phyloP scores from a whole-genome alignment of 2,113 vertebrate genomes.

The Uropsilus gracilis region DNA sequence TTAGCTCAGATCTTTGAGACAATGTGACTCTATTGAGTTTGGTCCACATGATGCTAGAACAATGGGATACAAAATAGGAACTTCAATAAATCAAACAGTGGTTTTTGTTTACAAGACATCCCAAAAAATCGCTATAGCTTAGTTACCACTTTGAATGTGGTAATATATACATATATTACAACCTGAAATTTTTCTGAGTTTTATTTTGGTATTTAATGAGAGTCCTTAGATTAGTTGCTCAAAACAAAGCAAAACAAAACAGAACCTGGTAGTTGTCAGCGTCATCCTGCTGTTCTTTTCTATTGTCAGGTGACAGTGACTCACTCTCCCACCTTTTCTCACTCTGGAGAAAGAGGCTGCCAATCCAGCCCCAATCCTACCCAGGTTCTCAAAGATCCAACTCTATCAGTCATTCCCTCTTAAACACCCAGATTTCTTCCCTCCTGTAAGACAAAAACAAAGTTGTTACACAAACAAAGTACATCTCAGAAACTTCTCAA shows the following conservation, averaged over 20 bases:
- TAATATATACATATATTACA: neutral
- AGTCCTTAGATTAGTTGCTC: neutral
- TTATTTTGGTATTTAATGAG: neutral
- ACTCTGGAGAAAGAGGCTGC: rapidly evolving
- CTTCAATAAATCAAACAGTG: neutral
- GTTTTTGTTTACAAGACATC: conserved; percentile 2
- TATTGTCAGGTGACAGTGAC: neutral
- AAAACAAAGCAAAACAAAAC: neutral
- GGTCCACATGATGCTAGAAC: neutral
- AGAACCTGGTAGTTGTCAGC: neutral
- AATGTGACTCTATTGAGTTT: neutral
- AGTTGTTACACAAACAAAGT: neutral
- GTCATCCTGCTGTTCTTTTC: neutral
- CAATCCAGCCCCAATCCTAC: neutral
- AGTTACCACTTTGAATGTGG: neutral
- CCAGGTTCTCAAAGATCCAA: neutral
- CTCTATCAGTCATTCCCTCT: neutral
- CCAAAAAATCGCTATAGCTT: neutral
- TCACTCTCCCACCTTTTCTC: neutral
- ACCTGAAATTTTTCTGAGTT: neutral
- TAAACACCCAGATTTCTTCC: neutral
- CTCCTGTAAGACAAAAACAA: neutral
- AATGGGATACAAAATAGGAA: neutral
- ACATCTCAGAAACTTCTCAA: neutral
- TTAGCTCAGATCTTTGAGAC: neutral